phyloP scores from a whole-genome alignment of 2,888 invertebrate genomes.

The Hypolimnas misippus region DNA sequence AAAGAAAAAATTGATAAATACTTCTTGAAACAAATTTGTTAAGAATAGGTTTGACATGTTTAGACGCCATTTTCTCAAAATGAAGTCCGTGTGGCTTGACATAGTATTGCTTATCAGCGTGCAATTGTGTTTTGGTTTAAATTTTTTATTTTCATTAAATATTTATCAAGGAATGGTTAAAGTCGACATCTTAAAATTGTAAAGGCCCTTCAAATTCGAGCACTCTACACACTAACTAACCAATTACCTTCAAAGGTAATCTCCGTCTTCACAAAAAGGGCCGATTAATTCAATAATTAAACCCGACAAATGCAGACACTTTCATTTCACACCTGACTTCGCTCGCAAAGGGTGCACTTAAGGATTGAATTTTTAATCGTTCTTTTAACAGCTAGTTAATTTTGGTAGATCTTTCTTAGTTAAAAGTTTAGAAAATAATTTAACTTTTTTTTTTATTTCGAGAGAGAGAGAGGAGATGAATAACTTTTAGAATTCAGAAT shows the following conservation, averaged over 20 bases:
- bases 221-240: constrained; percentile 46
- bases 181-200: neutral
- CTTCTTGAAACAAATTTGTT: too few species aligned
- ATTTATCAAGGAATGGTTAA: neutral
- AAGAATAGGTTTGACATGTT: too few species aligned
- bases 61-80: too few species aligned
- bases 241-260: constrained; percentile 53
- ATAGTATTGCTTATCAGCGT: too few species aligned
- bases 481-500: too few species aligned
- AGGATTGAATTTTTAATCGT: constrained; percentile 57
- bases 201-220: neutral
- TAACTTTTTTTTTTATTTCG: neutral
- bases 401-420: constrained; percentile 21
- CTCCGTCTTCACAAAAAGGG: constrained; percentile 47
- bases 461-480: too few species aligned
- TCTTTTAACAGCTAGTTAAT: constrained; percentile 45
- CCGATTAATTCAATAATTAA: constrained; percentile 56
- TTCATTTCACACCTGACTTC: constrained; percentile 60
- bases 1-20: too few species aligned
- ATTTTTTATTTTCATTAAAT: too few species aligned
- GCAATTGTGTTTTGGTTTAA: too few species aligned
- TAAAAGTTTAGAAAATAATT: neutral
- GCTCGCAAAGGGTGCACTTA: constrained; percentile 52
- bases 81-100: too few species aligned
- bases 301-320: constrained; percentile 56